phyloP scores from a whole-genome alignment of 2,888 invertebrate genomes.

The Conistra vaccinii region DNA sequence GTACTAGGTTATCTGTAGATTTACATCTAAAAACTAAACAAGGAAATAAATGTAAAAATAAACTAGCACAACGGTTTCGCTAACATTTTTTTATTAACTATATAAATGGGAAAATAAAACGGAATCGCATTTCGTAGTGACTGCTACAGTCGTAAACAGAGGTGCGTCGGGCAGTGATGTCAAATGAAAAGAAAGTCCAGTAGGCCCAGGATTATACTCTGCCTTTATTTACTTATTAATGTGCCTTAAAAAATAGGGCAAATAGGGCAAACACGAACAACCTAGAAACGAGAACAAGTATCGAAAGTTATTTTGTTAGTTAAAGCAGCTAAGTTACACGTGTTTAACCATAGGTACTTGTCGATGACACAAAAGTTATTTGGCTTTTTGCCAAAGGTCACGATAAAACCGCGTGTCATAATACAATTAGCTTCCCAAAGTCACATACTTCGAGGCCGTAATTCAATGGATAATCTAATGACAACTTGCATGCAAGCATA shows the following conservation, averaged over 20 bases:
- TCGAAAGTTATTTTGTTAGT: neutral
- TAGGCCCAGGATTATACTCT: neutral
- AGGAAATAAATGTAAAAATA: conserved; percentile 26
- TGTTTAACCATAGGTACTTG: neutral
- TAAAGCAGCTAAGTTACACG: neutral
- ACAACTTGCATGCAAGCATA: conserved; percentile 12
- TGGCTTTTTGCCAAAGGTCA: conserved; percentile 21
- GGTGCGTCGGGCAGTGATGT: conserved; percentile 36
- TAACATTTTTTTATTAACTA: conserved; percentile 45
- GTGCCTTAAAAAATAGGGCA: neutral
- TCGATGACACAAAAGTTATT: conserved; percentile 7
- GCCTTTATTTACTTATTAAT: neutral
- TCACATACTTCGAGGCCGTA: conserved; percentile 6
- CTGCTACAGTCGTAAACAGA: conserved; percentile 61
- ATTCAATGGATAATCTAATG: neutral
- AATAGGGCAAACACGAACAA: neutral
- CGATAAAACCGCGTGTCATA: conserved; percentile 15
- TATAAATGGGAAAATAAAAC: conserved; percentile 53
- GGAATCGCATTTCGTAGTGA: conserved; percentile 52
- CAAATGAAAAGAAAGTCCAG: conserved; percentile 16
- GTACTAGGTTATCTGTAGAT: no score
- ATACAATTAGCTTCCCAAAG: conserved; percentile 23
- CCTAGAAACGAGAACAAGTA: no score
- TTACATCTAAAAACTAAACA: neutral
- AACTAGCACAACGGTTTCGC: conserved; percentile 24